Evolutionary conservation across 2,888 invertebrate species (phyloP).

Genomic region (Heliconius hortense): DNA sequence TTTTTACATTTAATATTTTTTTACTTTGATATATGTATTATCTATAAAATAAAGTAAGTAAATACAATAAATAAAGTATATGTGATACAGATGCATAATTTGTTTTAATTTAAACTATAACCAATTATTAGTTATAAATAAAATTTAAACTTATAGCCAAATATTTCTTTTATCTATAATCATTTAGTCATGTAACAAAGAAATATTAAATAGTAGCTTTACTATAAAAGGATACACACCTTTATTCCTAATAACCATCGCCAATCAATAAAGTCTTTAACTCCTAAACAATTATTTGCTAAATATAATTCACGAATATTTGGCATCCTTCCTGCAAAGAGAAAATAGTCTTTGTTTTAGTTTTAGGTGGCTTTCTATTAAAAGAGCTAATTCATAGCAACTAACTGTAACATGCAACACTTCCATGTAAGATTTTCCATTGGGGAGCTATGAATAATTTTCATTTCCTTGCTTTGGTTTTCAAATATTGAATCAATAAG

Average conservation of each 20-base stretch:
- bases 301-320: constrained; percentile 84
- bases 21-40: not conserved
- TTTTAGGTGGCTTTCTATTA: not conserved
- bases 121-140: not conserved
- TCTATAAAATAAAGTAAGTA: not conserved
- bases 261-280: constrained; percentile 82
- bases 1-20: not conserved
- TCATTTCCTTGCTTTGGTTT: not conserved
- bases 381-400: not conserved
- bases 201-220: not conserved
- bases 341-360: not conserved
- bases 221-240: constrained; percentile 48
- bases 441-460: not conserved
- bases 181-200: not conserved
- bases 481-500: too few relatives aligned
- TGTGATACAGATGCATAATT: not conserved
- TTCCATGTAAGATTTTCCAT: not conserved
- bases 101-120: not conserved
- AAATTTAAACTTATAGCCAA: not conserved
- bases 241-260: constrained; percentile 83
- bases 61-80: not conserved
- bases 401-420: not conserved
- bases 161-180: not conserved
- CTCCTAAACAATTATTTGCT: constrained; percentile 84
- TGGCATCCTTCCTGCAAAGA: constrained; percentile 73